Percentiles rank a stretch among this genome's conserved stretches.
Conservation (phyloP, 1,140 invertebrate species). For the Rhopalosiphum maidis region DNA sequence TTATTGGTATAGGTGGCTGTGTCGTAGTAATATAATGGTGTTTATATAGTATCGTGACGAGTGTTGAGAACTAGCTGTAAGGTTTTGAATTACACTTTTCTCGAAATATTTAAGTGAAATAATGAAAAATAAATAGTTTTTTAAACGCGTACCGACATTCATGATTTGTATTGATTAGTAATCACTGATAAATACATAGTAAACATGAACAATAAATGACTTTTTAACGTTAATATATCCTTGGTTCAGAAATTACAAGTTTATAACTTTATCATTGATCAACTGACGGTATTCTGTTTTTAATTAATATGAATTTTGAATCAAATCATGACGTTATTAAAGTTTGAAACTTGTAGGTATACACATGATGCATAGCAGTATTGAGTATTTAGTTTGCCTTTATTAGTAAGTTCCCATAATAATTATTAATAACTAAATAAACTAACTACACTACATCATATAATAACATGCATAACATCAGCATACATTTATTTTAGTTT, state of each 20-base stretch:
- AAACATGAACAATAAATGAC: neutral
- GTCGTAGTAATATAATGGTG: neutral
- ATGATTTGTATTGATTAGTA: too few species aligned
- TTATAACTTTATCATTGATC: too few species aligned
- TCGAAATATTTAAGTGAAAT: too few species aligned
- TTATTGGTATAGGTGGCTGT: neutral
- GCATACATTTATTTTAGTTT: neutral
- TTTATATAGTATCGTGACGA: neutral
- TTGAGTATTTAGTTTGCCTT: neutral
- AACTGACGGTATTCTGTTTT: too few species aligned
- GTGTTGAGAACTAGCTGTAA: neutral
- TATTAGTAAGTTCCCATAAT: neutral
- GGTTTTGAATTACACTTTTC: neutral
- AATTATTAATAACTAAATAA: neutral
- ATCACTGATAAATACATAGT: too few species aligned
- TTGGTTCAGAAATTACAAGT: neutral
- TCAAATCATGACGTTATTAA: too few species aligned
- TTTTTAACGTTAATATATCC: neutral
- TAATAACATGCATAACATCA: neutral
- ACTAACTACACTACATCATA: too few species aligned
- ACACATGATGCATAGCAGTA: neutral
- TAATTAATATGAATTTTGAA: too few species aligned
- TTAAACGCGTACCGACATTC: too few species aligned
- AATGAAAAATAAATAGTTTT: too few species aligned
- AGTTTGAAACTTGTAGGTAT: neutral